Evolutionary conservation across 2,113 vertebrate species (phyloP).

Genomic region (Xiphophorus maculatus): DNA sequence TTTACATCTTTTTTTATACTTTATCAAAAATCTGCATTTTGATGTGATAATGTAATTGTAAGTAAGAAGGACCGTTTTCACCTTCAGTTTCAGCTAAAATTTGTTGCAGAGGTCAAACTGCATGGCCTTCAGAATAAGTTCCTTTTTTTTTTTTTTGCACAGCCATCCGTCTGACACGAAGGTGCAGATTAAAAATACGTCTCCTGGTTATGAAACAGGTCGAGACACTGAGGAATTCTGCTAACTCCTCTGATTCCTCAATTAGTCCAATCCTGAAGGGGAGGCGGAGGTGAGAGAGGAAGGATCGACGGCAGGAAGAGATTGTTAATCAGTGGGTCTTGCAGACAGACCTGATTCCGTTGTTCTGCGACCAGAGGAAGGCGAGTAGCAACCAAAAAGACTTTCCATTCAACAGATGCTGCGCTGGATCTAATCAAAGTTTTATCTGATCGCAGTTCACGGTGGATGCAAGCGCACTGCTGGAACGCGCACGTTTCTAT

Average conservation of each 20-base stretch:
- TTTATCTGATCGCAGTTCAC: conserved; percentile 40
- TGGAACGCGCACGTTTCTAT: conserved; percentile 62
- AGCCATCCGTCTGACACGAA: not conserved
- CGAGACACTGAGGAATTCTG: not conserved
- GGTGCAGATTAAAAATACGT: not conserved
- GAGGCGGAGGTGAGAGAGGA: conserved; percentile 41
- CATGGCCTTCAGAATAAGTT: not conserved
- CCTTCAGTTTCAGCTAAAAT: not conserved
- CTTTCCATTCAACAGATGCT: not conserved
- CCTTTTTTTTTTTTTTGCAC: not conserved
- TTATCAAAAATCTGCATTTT: not conserved
- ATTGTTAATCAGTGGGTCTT: conserved; percentile 25
- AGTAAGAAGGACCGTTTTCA: not conserved
- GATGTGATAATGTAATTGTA: not conserved
- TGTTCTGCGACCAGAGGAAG: not conserved
- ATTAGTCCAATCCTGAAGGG: conserved; percentile 46
- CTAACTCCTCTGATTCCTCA: conserved; percentile 39
- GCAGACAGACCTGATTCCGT: not conserved
- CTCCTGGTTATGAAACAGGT: not conserved
- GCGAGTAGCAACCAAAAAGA: not conserved
- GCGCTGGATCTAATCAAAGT: conserved; percentile 38
- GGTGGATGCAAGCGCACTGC: conserved; percentile 32
- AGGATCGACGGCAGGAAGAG: conserved; percentile 10
- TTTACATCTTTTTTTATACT: no score
- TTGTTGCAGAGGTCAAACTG: not conserved